Base-by-base conservation (phyloP, 2,888 invertebrate species). In the Fissipunctia ypsillon region DNA sequence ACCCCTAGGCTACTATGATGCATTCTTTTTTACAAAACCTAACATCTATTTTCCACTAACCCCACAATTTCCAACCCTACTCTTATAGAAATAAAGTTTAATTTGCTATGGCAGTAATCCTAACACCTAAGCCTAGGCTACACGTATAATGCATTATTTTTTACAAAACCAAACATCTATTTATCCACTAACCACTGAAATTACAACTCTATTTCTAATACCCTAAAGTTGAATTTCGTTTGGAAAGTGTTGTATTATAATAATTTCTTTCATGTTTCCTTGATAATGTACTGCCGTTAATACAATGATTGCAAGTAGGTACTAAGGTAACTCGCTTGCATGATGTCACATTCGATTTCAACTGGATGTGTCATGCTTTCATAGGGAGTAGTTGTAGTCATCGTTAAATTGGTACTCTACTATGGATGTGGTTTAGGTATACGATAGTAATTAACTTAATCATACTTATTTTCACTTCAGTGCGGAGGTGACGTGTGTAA, bases 301-400 rank as follows among this genome's bases (percentile, higher is more conserved):
- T 68, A 73, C 60, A 25, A 61, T 74, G 50, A 69, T 76, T 64
- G 43, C 70, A 12, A 45, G 61, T n/a, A n/a, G n/a, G n/a, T 84
- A 79, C 75, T 41, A 75, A 60, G 54, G 43, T 50, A 69, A 69
- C 74, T 77, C 72, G 57, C 45, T 57, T 48, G 9, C 16, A 72
- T 81, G 84, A 85, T 70, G 76, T 76, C 84, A 84, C 43, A 38
- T 63, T 35, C 52, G 64, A 35, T 71, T 65, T 75, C 12, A 65
- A 48, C 68, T 38, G 28, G n/a, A 60, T 84, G 84, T 76, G 73
- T 86, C 81, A 86, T 70, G 25, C 25, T 76, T 61, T 57, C 48
- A n/a, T 19, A 56, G 16, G 28, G 22, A 52, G 67, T 59, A 28
- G 14, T 38, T n/a, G 38, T 12, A 70, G 56, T 65, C 60, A 57